A percentile compares a stretch with the other conserved stretches of the same genome.
Evolutionary conservation across 2,888 invertebrate genomes (phyloP).

Genomic region (Sisyra terminalis): DNA sequence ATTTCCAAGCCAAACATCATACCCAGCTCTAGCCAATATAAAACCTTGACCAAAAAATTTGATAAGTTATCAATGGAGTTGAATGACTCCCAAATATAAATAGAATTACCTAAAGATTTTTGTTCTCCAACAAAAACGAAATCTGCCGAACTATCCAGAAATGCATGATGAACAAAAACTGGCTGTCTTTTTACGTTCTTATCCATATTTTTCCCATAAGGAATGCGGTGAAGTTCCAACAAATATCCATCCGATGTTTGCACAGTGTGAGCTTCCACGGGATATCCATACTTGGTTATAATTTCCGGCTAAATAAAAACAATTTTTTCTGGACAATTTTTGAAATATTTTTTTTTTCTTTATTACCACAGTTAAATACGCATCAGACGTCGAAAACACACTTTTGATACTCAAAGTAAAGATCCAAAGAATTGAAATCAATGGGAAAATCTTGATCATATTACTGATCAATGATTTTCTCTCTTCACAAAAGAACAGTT

Average conservation of each 20-base stretch:
- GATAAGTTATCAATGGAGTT: too few relatives aligned
- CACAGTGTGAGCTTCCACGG: neutral
- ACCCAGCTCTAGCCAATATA: conserved; percentile 48
- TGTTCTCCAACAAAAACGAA: conserved; percentile 55
- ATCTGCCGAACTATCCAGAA: conserved; percentile 60
- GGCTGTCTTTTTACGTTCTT: conserved; percentile 28
- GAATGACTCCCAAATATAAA: too few relatives aligned
- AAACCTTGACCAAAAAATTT: conserved; percentile 40
- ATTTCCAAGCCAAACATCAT: conserved; percentile 75
- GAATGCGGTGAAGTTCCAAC: conserved; percentile 1
- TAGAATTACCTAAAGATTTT: conserved; percentile 44
- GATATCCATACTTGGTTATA: conserved; percentile 1
- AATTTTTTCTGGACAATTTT: too few relatives aligned
- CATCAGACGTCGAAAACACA: too few relatives aligned
- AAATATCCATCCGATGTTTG: neutral
- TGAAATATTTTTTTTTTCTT: too few relatives aligned
- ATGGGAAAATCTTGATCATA: too few relatives aligned
- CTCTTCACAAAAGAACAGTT: too few relatives aligned
- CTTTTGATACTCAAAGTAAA: too few relatives aligned
- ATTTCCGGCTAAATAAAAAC: conserved; percentile 4
- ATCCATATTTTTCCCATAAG: conserved; percentile 18
- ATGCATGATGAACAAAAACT: conserved; percentile 64
- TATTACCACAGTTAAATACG: too few relatives aligned
- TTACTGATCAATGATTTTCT: too few relatives aligned
- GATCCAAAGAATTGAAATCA: too few relatives aligned